phyloP scores from a whole-genome alignment of 2,113 vertebrate genomes.

The Seriola aureovittata region DNA sequence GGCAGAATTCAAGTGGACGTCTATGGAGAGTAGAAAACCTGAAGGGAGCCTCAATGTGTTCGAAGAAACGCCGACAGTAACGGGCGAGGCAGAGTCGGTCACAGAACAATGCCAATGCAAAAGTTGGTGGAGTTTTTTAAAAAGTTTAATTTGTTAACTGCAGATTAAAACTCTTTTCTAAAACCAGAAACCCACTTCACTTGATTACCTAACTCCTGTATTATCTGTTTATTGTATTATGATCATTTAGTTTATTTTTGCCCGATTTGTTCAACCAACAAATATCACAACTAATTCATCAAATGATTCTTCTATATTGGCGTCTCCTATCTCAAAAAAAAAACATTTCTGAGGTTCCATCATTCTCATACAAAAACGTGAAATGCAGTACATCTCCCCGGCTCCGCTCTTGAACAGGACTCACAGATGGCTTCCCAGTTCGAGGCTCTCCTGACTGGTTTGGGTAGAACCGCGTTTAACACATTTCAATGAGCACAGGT shows the following conservation, averaged over 20 bases:
- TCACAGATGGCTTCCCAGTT: neutral
- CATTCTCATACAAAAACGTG: too few species aligned
- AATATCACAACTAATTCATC: neutral
- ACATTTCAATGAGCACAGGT: neutral
- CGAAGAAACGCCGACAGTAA: neutral
- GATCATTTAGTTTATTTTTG: too few species aligned
- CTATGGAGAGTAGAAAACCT: neutral
- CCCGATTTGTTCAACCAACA: too few species aligned
- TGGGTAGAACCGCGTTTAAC: neutral
- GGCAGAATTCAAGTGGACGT: neutral
- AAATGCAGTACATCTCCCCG: too few species aligned
- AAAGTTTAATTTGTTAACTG: neutral
- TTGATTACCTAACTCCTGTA: neutral
- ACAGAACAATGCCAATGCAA: neutral
- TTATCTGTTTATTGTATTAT: too few species aligned
- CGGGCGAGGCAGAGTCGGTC: neutral
- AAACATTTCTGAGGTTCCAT: too few species aligned
- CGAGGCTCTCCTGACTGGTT: neutral
- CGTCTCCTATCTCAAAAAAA: too few species aligned
- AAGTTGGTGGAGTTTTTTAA: neutral
- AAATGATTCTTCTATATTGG: too few species aligned
- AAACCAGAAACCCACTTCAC: neutral
- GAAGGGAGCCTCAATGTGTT: neutral
- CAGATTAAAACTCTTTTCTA: neutral
- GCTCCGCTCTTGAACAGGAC: neutral